Evolutionary conservation across 2,797 vertebrate species (phyloP).

Genomic region (Sebastes matsubarae): DNA sequence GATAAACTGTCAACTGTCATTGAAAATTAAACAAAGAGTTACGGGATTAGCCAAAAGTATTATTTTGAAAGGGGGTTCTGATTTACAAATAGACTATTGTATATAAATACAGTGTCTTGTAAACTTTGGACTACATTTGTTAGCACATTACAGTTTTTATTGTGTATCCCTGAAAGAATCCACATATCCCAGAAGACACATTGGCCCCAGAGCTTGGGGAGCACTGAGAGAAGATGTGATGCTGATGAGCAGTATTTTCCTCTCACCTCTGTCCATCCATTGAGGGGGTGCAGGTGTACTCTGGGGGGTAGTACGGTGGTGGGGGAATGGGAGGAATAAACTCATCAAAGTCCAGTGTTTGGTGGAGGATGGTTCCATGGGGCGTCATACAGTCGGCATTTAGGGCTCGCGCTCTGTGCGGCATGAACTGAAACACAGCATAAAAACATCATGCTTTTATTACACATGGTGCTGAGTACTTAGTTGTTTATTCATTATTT

Average conservation of each 20-base stretch:
- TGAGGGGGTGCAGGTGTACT: conserved; percentile 94
- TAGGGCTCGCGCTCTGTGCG: conserved; percentile 87
- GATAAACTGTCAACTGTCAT: not conserved
- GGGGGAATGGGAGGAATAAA: conserved; percentile 97
- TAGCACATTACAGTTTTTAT: not conserved
- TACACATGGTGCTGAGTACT: not conserved
- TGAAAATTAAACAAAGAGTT: not conserved
- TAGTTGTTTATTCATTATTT: conserved; percentile 11
- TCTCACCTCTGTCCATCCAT: conserved; percentile 91
- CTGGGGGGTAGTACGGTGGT: conserved; percentile 97
- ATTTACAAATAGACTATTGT: not conserved
- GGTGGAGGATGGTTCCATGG: conserved; percentile 92
- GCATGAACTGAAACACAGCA: conserved; percentile 89
- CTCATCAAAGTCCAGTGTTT: conserved; percentile 96
- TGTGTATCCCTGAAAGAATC: not conserved
- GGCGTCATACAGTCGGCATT: conserved; percentile 93
- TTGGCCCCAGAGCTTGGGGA: not conserved
- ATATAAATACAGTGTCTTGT: not conserved
- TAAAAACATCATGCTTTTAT: conserved; percentile 24
- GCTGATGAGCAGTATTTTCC: conserved; percentile 2
- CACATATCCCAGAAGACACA: not conserved
- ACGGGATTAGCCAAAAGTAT: not conserved
- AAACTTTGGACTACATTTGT: not conserved
- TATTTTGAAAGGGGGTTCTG: not conserved
- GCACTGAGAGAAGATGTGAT: conserved; percentile 1